phyloP scores from a whole-genome alignment of 2,888 invertebrate species.

The Nomada fabriciana region DNA sequence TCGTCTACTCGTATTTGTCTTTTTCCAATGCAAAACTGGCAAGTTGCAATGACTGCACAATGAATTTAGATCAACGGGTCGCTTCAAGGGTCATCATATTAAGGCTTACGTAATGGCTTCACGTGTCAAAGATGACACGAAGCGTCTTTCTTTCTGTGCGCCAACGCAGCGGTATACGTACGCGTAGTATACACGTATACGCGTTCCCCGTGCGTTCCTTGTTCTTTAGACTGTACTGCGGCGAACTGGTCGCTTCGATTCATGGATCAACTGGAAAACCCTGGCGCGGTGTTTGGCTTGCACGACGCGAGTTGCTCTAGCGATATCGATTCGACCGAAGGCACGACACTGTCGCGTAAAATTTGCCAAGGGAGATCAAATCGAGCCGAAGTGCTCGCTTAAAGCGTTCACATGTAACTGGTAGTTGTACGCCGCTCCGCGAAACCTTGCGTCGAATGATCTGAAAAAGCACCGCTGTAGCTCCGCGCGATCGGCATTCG shows the following conservation, averaged over 20 bases:
- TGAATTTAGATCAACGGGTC: conserved; percentile 41
- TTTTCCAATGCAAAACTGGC: background rate
- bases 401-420: conserved; percentile 37
- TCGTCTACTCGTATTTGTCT: background rate
- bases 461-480: conserved; percentile 13
- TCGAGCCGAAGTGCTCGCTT: background rate
- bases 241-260: background rate
- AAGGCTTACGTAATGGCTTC: conserved; percentile 51
- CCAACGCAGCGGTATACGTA: background rate
- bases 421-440: background rate
- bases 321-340: conserved; percentile 6
- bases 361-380: conserved; percentile 18
- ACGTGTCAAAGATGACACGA: conserved; percentile 50
- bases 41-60: conserved; percentile 16
- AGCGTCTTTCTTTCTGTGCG: conserved; percentile 35
- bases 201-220: background rate
- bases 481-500: conserved; percentile 13
- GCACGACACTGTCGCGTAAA: conserved; percentile 5
- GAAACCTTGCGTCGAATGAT: conserved; percentile 23
- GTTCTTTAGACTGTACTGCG: background rate
- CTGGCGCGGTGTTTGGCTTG: background rate
- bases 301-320: background rate
- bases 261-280: background rate
- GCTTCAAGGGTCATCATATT: conserved; percentile 53
- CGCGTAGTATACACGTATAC: background rate